A percentile compares a stretch with the other conserved stretches of the same genome.
Conservation (phyloP, 2,113 vertebrate species). For the Tetraodon nigroviridis region DNA sequence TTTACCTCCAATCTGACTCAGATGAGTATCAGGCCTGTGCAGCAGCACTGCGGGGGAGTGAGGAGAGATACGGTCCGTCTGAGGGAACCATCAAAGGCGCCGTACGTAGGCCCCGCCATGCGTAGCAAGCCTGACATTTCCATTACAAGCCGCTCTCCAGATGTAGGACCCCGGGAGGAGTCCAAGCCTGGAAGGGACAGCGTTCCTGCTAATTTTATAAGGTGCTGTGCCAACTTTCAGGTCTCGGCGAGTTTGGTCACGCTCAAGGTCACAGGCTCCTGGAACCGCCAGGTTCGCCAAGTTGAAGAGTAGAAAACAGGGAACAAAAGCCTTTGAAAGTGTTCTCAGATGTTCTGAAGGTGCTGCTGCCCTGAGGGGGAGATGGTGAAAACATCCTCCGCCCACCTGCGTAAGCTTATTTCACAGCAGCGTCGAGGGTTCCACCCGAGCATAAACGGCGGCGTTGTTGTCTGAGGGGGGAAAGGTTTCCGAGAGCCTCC, state of each 20-base stretch:
- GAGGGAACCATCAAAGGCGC: conserved; percentile 40
- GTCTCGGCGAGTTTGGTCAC: no score
- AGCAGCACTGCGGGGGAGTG: conserved; percentile 56
- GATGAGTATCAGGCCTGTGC: conserved; percentile 57
- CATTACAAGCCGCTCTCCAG: background rate
- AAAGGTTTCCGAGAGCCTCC: conserved; percentile 46
- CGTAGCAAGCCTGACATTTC: conserved; percentile 17
- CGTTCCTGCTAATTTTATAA: no score
- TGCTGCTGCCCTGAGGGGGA: conserved; percentile 15
- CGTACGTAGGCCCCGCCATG: conserved; percentile 18
- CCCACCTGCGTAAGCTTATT: conserved; percentile 45
- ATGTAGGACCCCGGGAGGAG: conserved; percentile 8
- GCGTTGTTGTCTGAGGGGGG: conserved; percentile 45
- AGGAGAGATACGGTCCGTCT: conserved; percentile 41
- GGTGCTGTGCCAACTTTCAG: no score
- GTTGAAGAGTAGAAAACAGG: no score
- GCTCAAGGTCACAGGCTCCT: no score
- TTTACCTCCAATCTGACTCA: conserved; percentile 59
- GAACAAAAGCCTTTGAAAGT: no score
- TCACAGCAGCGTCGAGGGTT: conserved; percentile 41
- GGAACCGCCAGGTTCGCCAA: no score
- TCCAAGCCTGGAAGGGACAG: conserved; percentile 20
- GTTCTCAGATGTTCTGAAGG: background rate
- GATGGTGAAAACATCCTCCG: conserved; percentile 16
- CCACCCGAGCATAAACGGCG: conserved; percentile 52